phyloP scores from a whole-genome alignment of 2,888 invertebrate species.

The Sarcophaga carnaria region DNA sequence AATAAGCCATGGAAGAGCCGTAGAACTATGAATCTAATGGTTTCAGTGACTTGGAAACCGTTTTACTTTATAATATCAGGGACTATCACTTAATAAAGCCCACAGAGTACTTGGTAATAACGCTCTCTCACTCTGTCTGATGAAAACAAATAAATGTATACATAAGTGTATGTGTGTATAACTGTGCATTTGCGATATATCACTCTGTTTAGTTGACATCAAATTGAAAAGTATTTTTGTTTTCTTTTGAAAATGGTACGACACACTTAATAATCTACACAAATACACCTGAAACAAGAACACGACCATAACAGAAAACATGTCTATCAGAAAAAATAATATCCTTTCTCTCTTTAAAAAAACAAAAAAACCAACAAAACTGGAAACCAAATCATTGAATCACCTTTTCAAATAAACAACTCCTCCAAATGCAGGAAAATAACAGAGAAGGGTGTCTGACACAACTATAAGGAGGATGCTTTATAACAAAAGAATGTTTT shows the following conservation, averaged over 20 bases:
- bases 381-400: too few relatives aligned
- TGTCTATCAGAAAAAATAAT: neutral
- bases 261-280: neutral
- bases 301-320: neutral
- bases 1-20: too few relatives aligned
- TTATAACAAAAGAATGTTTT: too few relatives aligned
- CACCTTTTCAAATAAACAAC: too few relatives aligned
- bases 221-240: constrained; percentile 6
- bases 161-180: neutral
- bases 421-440: too few relatives aligned
- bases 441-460: too few relatives aligned
- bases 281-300: neutral
- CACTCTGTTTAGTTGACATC: constrained; percentile 11
- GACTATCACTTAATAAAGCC: neutral
- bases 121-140: neutral
- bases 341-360: neutral
- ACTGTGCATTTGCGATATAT: neutral
- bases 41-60: too few relatives aligned
- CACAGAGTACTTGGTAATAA: neutral
- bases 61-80: neutral
- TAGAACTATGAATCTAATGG: too few relatives aligned
- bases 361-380: too few relatives aligned
- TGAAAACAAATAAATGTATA: neutral
- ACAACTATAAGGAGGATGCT: too few relatives aligned
- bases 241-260: neutral